phyloP scores from a whole-genome alignment of 1,140 invertebrate species.

The Lucilia sericata region DNA sequence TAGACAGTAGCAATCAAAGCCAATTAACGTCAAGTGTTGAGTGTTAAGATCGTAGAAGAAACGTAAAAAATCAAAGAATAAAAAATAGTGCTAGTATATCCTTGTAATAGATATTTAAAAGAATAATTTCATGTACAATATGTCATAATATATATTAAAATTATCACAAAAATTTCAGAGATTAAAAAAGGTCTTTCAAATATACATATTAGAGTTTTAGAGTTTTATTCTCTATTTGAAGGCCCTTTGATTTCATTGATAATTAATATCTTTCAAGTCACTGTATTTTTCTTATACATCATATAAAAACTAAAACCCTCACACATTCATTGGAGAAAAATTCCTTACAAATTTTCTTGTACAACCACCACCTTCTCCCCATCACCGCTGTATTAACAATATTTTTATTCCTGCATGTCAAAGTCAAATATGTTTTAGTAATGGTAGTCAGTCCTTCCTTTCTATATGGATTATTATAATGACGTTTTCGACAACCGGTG shows the following conservation, averaged over 20 bases:
- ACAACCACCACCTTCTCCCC: background rate
- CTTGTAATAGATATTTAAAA: background rate
- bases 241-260: too few species aligned
- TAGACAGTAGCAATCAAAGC: constrained; percentile 41
- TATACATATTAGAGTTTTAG: too few species aligned
- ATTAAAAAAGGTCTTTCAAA: too few species aligned
- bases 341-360: background rate
- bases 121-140: background rate
- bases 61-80: background rate
- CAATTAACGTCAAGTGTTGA: constrained; percentile 43
- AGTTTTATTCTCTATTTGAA: too few species aligned
- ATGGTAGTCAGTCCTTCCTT: background rate
- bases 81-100: too few species aligned
- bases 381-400: background rate
- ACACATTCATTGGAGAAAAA: background rate
- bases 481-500: background rate
- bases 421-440: background rate
- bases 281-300: too few species aligned
- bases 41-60: constrained; percentile 30
- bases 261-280: too few species aligned
- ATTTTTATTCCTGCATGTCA: background rate
- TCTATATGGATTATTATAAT: background rate
- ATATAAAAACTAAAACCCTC: background rate
- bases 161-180: too few species aligned
- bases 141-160: too few species aligned